A percentile compares a stretch with the other conserved stretches of the same genome.
Conservation (phyloP, 2,113 vertebrate genomes). For the Malurus cyaneus region DNA sequence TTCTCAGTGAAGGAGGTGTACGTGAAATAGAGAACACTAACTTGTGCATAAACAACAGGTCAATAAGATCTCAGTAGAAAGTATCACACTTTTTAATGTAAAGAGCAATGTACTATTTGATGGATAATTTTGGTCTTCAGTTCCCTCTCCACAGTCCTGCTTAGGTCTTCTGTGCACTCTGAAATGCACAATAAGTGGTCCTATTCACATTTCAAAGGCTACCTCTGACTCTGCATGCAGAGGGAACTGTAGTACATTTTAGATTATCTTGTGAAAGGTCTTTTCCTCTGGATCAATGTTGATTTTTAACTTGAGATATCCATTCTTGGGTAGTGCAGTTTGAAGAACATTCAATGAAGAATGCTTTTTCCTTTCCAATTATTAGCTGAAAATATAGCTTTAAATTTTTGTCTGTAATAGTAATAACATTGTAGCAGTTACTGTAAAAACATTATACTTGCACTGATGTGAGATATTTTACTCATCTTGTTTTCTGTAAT, state of each 20-base stretch:
- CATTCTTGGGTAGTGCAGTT: conserved; percentile 36
- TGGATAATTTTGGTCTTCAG: not conserved
- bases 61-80: not conserved
- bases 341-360: conserved; percentile 53
- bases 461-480: conserved; percentile 1
- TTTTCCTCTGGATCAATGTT: not conserved
- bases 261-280: not conserved
- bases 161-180: not conserved
- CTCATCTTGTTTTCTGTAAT: not conserved
- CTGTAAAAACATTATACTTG: conserved; percentile 9
- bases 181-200: not conserved
- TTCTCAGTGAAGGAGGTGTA: not conserved
- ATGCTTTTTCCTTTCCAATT: conserved; percentile 47
- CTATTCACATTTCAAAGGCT: not conserved
- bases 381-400: conserved; percentile 21
- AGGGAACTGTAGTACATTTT: not conserved
- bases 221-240: not conserved
- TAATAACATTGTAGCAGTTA: conserved; percentile 10
- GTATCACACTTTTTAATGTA: not conserved
- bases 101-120: not conserved
- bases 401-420: not conserved
- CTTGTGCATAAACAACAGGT: not conserved
- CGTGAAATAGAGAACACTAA: not conserved
- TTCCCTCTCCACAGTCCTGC: not conserved
- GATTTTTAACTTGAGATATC: conserved; percentile 49